These are phyloP conservation scores for Gambusia holbrooki DNA, from an alignment of 2,113 vertebrate species.

Conservation along the genomic window DNA sequence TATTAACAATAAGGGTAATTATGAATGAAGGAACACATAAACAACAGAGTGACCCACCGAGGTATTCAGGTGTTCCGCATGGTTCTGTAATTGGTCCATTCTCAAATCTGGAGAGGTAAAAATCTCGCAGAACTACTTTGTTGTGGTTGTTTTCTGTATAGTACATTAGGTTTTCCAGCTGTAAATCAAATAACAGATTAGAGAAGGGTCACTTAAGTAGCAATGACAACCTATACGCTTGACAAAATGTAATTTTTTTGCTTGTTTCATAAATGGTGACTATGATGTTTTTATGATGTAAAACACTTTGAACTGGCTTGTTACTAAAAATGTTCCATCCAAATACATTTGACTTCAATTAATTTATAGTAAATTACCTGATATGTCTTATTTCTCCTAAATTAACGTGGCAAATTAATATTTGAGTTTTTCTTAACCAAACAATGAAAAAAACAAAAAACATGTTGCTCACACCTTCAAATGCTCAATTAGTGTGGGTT, in stretches of 20 bases:
- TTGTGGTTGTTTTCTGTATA: slow-evolving; percentile 88
- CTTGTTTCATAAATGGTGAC: no score
- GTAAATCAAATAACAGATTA: slow-evolving; percentile 11
- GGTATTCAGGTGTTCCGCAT: slow-evolving; percentile 87
- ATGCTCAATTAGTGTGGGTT: background rate
- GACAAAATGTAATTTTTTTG: no score
- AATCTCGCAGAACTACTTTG: slow-evolving; percentile 87
- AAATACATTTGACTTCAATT: no score
- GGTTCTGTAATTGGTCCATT: slow-evolving; percentile 86
- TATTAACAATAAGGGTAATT: background rate
- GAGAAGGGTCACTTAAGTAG: background rate
- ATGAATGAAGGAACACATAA: background rate
- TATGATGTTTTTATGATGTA: no score
- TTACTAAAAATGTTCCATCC: no score
- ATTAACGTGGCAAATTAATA: no score
- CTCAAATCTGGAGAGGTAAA: slow-evolving; percentile 87
- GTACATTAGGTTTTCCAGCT: slow-evolving; percentile 90
- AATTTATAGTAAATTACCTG: background rate
- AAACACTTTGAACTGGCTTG: no score
- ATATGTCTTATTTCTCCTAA: background rate
- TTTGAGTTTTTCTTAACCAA: no score
- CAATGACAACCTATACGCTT: background rate
- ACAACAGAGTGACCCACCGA: slow-evolving; percentile 70
- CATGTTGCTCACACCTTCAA: background rate
- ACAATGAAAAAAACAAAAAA: background rate